Conservation (phyloP, 1,140 invertebrate species). For the Cheumatopsyche charites region DNA sequence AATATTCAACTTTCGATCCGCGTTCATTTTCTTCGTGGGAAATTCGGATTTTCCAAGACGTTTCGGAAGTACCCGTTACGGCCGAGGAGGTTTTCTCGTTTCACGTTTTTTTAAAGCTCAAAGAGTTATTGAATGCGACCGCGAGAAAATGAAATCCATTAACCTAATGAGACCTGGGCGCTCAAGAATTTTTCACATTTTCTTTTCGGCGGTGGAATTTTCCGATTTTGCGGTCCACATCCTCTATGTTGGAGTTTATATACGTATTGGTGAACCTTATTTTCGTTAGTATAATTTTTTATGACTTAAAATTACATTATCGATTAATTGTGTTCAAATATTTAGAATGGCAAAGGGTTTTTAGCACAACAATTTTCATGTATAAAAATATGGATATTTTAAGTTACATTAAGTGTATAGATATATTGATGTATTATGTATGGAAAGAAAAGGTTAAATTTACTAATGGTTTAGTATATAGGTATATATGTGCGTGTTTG, state of each 20-base stretch:
- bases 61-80: background rate
- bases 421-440: background rate
- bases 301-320: too few relatives aligned
- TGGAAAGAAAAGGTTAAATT: background rate
- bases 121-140: constrained; percentile 36
- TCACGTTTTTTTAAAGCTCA: constrained; percentile 1
- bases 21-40: constrained; percentile 5
- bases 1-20: background rate
- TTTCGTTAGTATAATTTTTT: too few relatives aligned
- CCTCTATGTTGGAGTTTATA: too few relatives aligned
- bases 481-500: background rate
- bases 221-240: too few relatives aligned
- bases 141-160: constrained; percentile 35
- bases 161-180: constrained; percentile 35
- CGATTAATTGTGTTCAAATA: too few relatives aligned
- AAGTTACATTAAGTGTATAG: background rate
- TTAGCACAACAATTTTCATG: background rate
- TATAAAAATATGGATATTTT: background rate
- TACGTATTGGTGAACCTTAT: too few relatives aligned
- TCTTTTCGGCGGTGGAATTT: background rate
- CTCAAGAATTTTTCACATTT: background rate
- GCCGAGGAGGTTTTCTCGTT: constrained; percentile 7
- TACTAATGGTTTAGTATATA: background rate
- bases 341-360: too few relatives aligned
- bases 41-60: constrained; percentile 16